Evolutionary conservation across 2,113 vertebrate genomes (phyloP), one percentile per base, ranked within the genome.

Genomic region (Planiliza haematocheilus): DNA sequence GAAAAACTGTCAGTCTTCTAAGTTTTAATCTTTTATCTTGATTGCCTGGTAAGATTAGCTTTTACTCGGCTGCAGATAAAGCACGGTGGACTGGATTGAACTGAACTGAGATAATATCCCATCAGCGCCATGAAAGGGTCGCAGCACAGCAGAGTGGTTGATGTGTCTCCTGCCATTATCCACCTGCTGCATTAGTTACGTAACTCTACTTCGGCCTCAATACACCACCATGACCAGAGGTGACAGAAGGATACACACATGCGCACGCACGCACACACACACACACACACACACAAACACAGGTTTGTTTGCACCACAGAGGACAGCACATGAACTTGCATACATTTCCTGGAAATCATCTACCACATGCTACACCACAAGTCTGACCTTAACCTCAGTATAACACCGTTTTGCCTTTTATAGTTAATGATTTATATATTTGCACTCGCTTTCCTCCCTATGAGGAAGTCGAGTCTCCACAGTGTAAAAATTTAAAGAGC

Each of bases 31-130:
- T 66, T 62, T 80, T 55, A 43, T 59, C 42, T 4, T 71, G 77
- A 78, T 78, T 68, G 53, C 9, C 68, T 43, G 34, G 17, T n/a
- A 37, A 62, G 77, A 83, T 83, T 80, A 53, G 58, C 66, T 72
- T 49, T 65, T 62, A 43, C 70, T 76, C 38, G 4, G 50, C 45
- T 6, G 0, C 50, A 8, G 50, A 50, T 59, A 20, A 67, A 49
- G 51, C 73, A 9, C 37, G 56, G 18, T 67, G 65, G 62, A n/a
- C 51, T 45, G 46, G 69, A 77, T 57, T 63, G 61, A 70, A 66
- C 6, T 64, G 61, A 78, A 64, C 30, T 30, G 65, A 77, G 74
- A 69, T 84, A 78, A 81, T 78, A 64, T 75, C 70, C 77, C 61
- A 81, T 81, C 65, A 74, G 77, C 4, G 18, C 30, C 64, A 36